Evolutionary conservation across 1,140 invertebrate species (phyloP), one percentile per base, ranked within the genome.

Genomic region (Diachasma alloeum): DNA sequence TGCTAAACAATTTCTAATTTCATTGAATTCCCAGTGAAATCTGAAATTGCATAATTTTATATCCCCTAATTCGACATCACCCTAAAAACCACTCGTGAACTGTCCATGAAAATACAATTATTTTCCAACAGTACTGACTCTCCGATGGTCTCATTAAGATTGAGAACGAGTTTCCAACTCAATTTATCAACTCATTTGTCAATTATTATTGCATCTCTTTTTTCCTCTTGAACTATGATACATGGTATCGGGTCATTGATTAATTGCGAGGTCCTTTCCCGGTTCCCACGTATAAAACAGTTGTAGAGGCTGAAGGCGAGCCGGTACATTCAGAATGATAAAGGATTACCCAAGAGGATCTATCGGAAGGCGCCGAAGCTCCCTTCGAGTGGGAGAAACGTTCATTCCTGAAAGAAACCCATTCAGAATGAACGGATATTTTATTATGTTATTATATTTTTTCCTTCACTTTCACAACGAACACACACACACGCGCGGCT

Each of bases 391-490:
- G 31, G 31, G 31, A 31, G 31, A 31, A 31, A 31, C 31, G 31
- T 6, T 31, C 31, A 6, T 31, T 31, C 26, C 63, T 31, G 31
- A 66, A n/a, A 19, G 59, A 63, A 8, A 63, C 15, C 6, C 48
- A 63, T 26, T 63, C 24, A 69, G 46, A 68, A 31, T 19, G 17
- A 67, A 68, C 66, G 11, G 42, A 67, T 48, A 48, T 75, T 68
- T 53, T 31, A 48, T 68, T 9, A 68, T 75, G 9, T 68, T 68
- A 63, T 68, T 37, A 66, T 74, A 17, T 46, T 74, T 46, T 74
- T 42, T 68, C 24, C 37, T 31, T 69, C 31, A 69, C 73, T 75
- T 75, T 75, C 73, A 68, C 73, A 68, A 22, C 0, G n/a, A 19
- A n/a, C 6, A 26, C 24, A 36, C 59, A 66, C 59, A 22, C 48